These are phyloP conservation scores for Ophion costatus DNA, from an alignment of 2,888 invertebrate species.

Conservation along the genomic window DNA sequence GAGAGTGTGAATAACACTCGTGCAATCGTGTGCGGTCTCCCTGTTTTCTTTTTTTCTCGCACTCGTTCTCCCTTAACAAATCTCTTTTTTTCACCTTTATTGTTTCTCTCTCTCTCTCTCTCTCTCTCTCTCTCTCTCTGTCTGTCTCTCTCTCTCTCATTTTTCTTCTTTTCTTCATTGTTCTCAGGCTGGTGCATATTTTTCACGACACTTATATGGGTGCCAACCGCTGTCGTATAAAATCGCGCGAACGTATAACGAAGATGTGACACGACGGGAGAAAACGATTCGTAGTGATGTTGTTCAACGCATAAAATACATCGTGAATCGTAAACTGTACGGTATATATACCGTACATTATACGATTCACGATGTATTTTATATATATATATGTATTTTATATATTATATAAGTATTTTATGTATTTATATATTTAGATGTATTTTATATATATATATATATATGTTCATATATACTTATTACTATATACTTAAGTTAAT, in stretches of 20 bases:
- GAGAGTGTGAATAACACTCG: constrained; percentile 53
- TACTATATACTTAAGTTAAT: no score
- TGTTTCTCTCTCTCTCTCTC: neutral
- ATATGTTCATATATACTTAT: no score
- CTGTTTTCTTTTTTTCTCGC: constrained; percentile 15
- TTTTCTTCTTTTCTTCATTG: neutral
- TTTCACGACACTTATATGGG: constrained; percentile 43
- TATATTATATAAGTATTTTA: constrained; percentile 6
- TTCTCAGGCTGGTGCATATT: constrained; percentile 35
- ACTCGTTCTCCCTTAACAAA: neutral
- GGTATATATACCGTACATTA: neutral
- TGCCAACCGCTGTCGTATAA: constrained; percentile 44
- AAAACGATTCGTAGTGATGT: constrained; percentile 41
- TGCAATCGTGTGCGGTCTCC: constrained; percentile 40
- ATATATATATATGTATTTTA: constrained; percentile 27
- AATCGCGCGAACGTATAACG: constrained; percentile 51
- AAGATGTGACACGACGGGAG: constrained; percentile 50
- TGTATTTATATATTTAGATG: no score
- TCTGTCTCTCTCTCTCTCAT: neutral
- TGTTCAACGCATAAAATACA: constrained; percentile 40
- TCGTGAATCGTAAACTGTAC: neutral
- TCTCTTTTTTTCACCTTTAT: neutral
- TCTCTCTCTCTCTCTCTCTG: neutral
- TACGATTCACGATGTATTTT: no score
- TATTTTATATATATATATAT: no score